These are phyloP conservation scores for Auanema sp. DNA, from an alignment of 2,888 invertebrate genomes.

Conservation along the genomic window DNA sequence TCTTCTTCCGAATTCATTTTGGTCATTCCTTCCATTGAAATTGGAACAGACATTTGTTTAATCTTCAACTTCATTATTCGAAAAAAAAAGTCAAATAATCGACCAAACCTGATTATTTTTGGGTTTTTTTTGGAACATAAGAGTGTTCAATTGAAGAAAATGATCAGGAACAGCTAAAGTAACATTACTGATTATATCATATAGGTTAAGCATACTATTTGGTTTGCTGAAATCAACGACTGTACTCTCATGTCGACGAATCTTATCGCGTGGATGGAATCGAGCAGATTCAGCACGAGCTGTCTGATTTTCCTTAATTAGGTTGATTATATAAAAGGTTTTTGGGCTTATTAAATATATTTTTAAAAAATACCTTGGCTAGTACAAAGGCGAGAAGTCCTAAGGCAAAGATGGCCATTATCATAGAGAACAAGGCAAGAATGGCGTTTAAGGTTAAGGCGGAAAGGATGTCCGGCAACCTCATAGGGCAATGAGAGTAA, in stretches of 20 bases:
- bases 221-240: slow-evolving; percentile 27
- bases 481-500: slow-evolving; percentile 6
- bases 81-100: background rate
- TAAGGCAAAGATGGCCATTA: slow-evolving; percentile 29
- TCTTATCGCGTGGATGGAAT: slow-evolving; percentile 20
- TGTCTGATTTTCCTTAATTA: slow-evolving; percentile 17
- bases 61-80: slow-evolving; percentile 5
- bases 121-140: slow-evolving; percentile 26
- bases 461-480: slow-evolving; percentile 25
- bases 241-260: slow-evolving; percentile 24
- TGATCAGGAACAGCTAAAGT: slow-evolving; percentile 29
- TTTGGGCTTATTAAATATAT: background rate
- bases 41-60: slow-evolving; percentile 3
- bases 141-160: slow-evolving; percentile 28
- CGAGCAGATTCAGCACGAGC: slow-evolving; percentile 7
- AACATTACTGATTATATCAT: background rate
- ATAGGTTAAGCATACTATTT: slow-evolving; percentile 17
- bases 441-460: slow-evolving; percentile 26
- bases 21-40: slow-evolving; percentile 18
- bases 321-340: no score
- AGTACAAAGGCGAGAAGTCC: slow-evolving; percentile 31
- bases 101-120: slow-evolving; percentile 23
- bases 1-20: slow-evolving; percentile 17
- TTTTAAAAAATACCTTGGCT: slow-evolving; percentile 16
- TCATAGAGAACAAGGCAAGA: slow-evolving; percentile 33